Conservation (phyloP, 1,140 invertebrate genomes). For the Penaeus indicus region DNA sequence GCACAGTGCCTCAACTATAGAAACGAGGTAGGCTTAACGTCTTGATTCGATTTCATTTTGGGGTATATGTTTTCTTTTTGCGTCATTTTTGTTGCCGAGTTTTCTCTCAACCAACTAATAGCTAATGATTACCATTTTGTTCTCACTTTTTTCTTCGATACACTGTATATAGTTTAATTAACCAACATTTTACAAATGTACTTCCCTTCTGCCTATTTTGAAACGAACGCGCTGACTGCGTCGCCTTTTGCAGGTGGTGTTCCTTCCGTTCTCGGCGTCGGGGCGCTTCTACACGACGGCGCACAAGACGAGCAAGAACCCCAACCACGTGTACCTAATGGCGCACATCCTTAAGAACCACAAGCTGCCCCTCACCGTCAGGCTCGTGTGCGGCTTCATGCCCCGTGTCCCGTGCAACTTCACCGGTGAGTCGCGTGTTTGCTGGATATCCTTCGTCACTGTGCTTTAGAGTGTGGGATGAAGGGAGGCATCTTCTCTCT, state of each 20-base stretch:
- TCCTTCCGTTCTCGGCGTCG: slow-evolving; percentile 69
- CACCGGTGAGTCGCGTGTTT: slow-evolving; percentile 67
- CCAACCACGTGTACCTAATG: slow-evolving; percentile 69
- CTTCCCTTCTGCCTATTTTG: neutral
- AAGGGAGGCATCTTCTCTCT: no score
- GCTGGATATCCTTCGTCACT: neutral
- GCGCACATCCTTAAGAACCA: slow-evolving; percentile 68
- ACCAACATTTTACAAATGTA: no score
- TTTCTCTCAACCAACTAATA: no score
- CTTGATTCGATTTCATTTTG: no score
- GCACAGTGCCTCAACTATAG: slow-evolving; percentile 70
- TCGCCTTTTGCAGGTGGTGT: slow-evolving; percentile 68
- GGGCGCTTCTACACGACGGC: slow-evolving; percentile 70
- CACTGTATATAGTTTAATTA: no score
- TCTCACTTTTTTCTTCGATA: no score
- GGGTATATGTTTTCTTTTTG: no score
- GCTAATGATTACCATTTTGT: no score
- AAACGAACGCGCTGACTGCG: neutral
- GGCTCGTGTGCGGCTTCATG: slow-evolving; percentile 69
- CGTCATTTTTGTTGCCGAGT: no score
- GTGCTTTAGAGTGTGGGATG: neutral
- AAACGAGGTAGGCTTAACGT: slow-evolving; percentile 68
- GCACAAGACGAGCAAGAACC: slow-evolving; percentile 67
- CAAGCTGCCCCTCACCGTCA: slow-evolving; percentile 68
- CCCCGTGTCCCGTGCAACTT: slow-evolving; percentile 69